Percentiles rank a stretch among this genome's conserved stretches.
Evolutionary conservation across 1,140 invertebrate genomes (phyloP).

Genomic region (Acromyrmex heyeri): DNA sequence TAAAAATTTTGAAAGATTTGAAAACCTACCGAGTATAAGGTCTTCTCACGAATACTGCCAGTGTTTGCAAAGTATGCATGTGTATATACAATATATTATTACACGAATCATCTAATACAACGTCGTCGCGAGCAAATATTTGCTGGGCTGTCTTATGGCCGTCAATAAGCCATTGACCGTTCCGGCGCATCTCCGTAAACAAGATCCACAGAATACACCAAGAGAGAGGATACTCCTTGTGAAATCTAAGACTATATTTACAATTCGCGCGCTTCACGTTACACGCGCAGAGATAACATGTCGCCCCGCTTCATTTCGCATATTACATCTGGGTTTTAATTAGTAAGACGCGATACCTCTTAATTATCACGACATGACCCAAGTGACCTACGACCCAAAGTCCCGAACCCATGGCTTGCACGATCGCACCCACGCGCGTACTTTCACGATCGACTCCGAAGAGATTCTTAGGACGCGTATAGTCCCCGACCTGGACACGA

Average conservation of each 20-base stretch:
- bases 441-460: conserved; percentile 48
- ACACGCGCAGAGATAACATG: conserved; percentile 40
- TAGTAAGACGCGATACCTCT: conserved; percentile 52
- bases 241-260: conserved; percentile 56
- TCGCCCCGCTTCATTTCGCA: background rate
- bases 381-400: conserved; percentile 57
- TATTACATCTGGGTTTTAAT: conserved; percentile 59
- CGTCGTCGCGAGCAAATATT: conserved; percentile 43
- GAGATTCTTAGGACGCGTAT: conserved; percentile 12
- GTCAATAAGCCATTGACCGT: conserved; percentile 47
- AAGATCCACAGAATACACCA: conserved; percentile 26
- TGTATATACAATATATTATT: background rate
- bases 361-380: conserved; percentile 60
- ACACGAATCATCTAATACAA: conserved; percentile 12
- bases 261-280: conserved; percentile 44
- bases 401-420: conserved; percentile 11
- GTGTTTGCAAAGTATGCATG: background rate
- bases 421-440: conserved; percentile 26
- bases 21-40: background rate
- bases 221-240: conserved; percentile 21
- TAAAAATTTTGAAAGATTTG: conserved; percentile 5
- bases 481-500: conserved; percentile 64
- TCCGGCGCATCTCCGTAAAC: conserved; percentile 38
- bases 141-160: conserved; percentile 18
- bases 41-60: background rate